Base-by-base conservation (phyloP, 2,888 invertebrate species). In the Xylota sylvarum region DNA sequence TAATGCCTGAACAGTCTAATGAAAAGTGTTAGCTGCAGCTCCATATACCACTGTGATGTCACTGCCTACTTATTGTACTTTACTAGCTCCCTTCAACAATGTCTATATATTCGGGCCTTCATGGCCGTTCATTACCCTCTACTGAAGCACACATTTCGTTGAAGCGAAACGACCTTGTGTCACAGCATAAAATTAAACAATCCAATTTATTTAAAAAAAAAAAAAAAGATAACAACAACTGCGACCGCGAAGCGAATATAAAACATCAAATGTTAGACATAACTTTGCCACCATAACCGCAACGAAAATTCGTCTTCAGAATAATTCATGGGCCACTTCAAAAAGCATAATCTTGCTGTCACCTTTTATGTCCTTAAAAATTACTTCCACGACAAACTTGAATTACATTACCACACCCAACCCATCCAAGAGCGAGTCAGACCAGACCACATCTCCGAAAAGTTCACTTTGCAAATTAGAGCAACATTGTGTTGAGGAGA, bases 401-500 rank as follows among this genome's bases (percentile, higher is more conserved):
- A 60, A 67, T 67, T 62, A 73, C 52, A 67, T 74, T 74, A 76
- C 80, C 52, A 60, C 60, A 52, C 74, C 58, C 52, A 55, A 60
- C 14, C 17, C 32, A 32, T 37, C 43, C 12, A n/a, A n/a, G n/a
- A n/a, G n/a, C 17, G 27, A 52, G 37, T 12, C 17, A n/a, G n/a
- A n/a, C n/a, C n/a, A n/a, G n/a, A n/a, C n/a, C 27, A 37, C 35
- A 65, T 46, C 52, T 52, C 35, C 74, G 62, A 43, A 69, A 60
- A 79, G 46, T 62, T 64, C 64, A 78, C 82, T 82, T 64, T 69
- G 50, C 81, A 70, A 81, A 85, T 85, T 74, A 67, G 80, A 58
- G 65, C 81, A 76, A 65, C 70, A 79, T 80, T 80, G 74, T 72
- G 60, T 56, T n/a, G n/a, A 58, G 23, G 80, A 1, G 58, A 70